These are phyloP conservation scores for Lophura nycthemera DNA, from an alignment of 2,113 vertebrate genomes.

Conservation along the genomic window DNA sequence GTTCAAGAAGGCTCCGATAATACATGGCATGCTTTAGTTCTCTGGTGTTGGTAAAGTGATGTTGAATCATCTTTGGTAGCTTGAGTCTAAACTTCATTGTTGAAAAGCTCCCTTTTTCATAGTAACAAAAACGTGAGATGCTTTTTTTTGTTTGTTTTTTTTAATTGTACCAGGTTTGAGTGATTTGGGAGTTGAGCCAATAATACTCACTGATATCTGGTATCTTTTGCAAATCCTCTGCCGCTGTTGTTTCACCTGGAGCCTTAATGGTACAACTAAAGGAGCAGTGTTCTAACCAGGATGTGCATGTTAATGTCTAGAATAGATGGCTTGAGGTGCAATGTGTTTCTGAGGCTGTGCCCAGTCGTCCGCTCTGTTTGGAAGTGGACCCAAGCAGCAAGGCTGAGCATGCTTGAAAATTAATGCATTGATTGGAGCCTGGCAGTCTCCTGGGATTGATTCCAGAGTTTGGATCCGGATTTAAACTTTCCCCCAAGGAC, in stretches of 20 bases:
- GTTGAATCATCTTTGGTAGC: neutral
- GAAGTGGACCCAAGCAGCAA: slow-evolving; percentile 41
- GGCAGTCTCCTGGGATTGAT: slow-evolving; percentile 26
- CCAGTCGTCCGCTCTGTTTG: neutral
- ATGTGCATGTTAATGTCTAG: neutral
- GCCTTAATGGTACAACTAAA: neutral
- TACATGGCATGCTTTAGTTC: neutral
- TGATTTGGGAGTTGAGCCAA: neutral
- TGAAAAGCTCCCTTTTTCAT: neutral
- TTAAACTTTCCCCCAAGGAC: slow-evolving; percentile 60
- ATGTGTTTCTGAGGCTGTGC: slow-evolving; percentile 7
- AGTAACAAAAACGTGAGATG: neutral
- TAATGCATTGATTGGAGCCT: slow-evolving; percentile 19
- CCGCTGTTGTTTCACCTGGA: neutral
- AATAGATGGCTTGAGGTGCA: neutral
- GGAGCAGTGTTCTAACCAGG: neutral
- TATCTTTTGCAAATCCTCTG: neutral
- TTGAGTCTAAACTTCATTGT: neutral
- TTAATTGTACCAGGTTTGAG: neutral
- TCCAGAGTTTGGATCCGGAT: slow-evolving; percentile 63
- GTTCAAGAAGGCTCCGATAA: neutral
- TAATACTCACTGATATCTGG: neutral
- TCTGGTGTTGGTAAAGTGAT: neutral
- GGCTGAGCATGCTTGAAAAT: slow-evolving; percentile 54
- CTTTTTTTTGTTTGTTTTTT: no score